These are phyloP conservation scores for Pitta sordida DNA, from an alignment of 2,113 vertebrate species.

Conservation along the genomic window DNA sequence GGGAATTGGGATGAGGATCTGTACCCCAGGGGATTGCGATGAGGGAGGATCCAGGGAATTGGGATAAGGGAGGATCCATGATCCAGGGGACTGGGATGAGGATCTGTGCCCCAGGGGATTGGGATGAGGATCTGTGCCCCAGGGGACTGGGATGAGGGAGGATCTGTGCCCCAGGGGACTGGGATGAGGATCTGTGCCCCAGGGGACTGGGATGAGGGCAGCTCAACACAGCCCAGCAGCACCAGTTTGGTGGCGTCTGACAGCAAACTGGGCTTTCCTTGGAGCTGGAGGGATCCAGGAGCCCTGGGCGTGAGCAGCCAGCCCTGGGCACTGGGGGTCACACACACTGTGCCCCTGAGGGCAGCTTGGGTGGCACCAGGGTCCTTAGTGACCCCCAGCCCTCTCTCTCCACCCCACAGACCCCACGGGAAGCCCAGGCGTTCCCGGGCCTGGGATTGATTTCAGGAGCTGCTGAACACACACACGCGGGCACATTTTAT, in stretches of 20 bases:
- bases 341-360: not conserved
- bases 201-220: not conserved
- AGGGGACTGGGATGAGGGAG: too few relatives aligned
- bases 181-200: not conserved
- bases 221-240: not conserved
- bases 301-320: not conserved
- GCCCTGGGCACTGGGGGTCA: not conserved
- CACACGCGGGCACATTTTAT: constrained; percentile 70
- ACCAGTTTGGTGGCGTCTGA: not conserved
- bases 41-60: too few relatives aligned
- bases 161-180: not conserved
- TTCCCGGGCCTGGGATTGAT: not conserved
- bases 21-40: too few relatives aligned
- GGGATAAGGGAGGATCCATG: too few relatives aligned
- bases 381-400: not conserved
- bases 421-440: accelerated
- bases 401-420: not conserved
- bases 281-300: not conserved
- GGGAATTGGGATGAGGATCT: not conserved
- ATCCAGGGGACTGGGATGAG: too few relatives aligned
- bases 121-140: too few relatives aligned
- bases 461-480: not conserved
- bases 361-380: accelerated
- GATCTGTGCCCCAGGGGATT: too few relatives aligned
- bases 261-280: not conserved